Evolutionary conservation across 2,797 vertebrate genomes (phyloP), one percentile per base, ranked within the genome.

Genomic region (Lacerta agilis): DNA sequence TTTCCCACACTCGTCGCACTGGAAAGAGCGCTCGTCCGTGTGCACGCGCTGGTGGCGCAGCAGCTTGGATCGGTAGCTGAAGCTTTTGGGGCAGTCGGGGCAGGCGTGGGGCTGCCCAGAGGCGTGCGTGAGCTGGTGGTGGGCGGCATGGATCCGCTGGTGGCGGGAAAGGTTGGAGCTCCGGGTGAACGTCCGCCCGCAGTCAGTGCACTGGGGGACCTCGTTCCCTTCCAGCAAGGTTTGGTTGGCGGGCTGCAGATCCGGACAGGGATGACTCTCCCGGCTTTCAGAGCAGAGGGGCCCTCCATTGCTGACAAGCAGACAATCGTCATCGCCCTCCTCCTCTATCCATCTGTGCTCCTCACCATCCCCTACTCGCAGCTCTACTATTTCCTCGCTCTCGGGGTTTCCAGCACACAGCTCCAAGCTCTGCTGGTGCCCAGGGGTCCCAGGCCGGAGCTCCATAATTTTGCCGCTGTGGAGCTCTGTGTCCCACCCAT

Each of bases 31-130:
- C 79, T 89, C 45, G 1, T 9, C n/a, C 17, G 71, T 67, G 61
- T 75, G 71, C 61, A 67, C 36, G 10, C 17, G 23, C 83, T 75
- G 61, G 7, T 85, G 83, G 25, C 36, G 71, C 5, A 76, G 15
- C 36, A 86, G 29, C 33, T 89, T 81, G 58, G 72, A 89, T 1
- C 61, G 61, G 78, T 89, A 61, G 27, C n/a, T 82, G 79, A 89
- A 89, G 36, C 71, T 86, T 76, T 89, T 38, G 43, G 33, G 83
- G 43, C 71, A 86, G 27, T 86, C 5, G 1, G 78, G 78, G 27
- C 79, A 81, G 0, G 71, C 10, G 0, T 86, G 78, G 8, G 5
- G 43, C 64, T 82, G 71, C n/a, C 71, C 58, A 5, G 43, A 43
- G 72, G 79, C 5, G 3, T 67, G 72, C 1, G 61, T 25, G 18